A percentile compares a stretch with the other conserved stretches of the same genome.
phyloP scores from a whole-genome alignment of 2,888 invertebrate species.

The Nymphalis urticae region DNA sequence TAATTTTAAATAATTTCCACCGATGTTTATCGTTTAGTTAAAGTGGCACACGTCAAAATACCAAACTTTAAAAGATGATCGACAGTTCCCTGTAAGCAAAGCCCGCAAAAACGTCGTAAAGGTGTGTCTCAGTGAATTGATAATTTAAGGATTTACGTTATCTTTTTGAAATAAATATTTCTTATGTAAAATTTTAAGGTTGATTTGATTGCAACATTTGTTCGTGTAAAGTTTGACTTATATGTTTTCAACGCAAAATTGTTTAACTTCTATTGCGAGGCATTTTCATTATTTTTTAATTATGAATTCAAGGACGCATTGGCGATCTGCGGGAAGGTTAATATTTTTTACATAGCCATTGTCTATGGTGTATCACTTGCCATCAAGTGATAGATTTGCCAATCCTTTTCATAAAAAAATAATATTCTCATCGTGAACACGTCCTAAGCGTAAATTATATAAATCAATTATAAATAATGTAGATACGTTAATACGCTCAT shows the following conservation, averaged over 20 bases:
- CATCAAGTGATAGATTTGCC: too few relatives aligned
- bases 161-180: background rate
- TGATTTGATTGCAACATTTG: too few relatives aligned
- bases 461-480: slow-evolving; percentile 65
- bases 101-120: slow-evolving; percentile 15
- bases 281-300: too few relatives aligned
- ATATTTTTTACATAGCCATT: too few relatives aligned
- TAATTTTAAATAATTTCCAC: slow-evolving; percentile 30
- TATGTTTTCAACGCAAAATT: too few relatives aligned
- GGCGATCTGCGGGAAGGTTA: too few relatives aligned
- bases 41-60: slow-evolving; percentile 32
- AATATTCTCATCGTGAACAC: background rate
- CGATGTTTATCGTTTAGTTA: slow-evolving; percentile 30
- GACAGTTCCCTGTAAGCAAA: slow-evolving; percentile 20
- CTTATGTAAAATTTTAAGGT: too few relatives aligned
- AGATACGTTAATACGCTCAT: slow-evolving; percentile 68
- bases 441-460: slow-evolving; percentile 41
- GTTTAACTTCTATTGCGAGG: too few relatives aligned
- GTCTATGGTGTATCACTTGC: too few relatives aligned
- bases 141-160: background rate
- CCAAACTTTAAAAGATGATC: slow-evolving; percentile 20
- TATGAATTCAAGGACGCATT: too few relatives aligned
- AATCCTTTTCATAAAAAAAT: too few relatives aligned
- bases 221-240: too few relatives aligned
- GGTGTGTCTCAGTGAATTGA: slow-evolving; percentile 4